These are phyloP conservation scores for Aethina tumida DNA, from an alignment of 1,140 invertebrate genomes.

Conservation along the genomic window DNA sequence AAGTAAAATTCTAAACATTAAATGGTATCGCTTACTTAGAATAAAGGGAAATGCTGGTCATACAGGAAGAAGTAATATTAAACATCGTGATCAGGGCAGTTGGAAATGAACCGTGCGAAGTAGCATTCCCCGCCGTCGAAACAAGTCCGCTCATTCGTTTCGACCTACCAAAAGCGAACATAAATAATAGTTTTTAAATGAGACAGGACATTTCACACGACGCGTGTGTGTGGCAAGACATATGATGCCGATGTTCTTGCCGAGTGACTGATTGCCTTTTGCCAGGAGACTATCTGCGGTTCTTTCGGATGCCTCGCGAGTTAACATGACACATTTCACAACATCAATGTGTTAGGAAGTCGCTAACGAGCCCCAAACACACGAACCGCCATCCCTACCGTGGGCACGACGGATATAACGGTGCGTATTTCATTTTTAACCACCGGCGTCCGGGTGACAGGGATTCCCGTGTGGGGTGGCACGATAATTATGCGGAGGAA, in stretches of 20 bases:
- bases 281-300: constrained; percentile 12
- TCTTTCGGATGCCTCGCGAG: constrained; percentile 22
- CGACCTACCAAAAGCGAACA: constrained; percentile 28
- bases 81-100: no score
- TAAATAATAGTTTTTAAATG: constrained; percentile 43
- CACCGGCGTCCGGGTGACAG: no score
- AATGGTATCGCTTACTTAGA: no score
- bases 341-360: constrained; percentile 34
- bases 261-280: constrained; percentile 35
- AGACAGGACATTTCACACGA: constrained; percentile 37
- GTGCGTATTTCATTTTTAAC: no score
- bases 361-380: constrained; percentile 27
- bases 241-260: constrained; percentile 32
- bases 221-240: constrained; percentile 33
- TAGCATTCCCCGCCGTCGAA: constrained; percentile 2
- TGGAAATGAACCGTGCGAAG: constrained; percentile 1
- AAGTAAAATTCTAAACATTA: no score
- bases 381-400: constrained; percentile 7
- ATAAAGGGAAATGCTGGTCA: no score
- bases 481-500: no score
- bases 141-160: constrained; percentile 8
- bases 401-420: no score
- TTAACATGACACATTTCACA: constrained; percentile 35
- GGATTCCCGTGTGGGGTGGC: no score
- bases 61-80: no score